Percentiles rank a stretch among this genome's conserved stretches.
Conservation (phyloP, 2,888 invertebrate species). For the Drosophila macrospina region DNA sequence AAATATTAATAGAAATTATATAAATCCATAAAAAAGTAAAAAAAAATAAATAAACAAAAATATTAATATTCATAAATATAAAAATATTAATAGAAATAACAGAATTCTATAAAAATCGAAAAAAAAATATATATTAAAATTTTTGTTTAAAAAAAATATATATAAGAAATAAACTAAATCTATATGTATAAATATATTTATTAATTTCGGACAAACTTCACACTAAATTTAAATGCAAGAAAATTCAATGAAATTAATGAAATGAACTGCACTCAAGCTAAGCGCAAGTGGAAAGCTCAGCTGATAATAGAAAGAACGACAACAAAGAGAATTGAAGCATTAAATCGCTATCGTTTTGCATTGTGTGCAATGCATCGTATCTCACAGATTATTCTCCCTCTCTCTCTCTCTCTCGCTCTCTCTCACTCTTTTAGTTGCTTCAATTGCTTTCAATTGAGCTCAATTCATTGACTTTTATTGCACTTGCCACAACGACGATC, state of each 20-base stretch:
- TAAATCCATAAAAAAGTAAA: no score
- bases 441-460: constrained; percentile 82
- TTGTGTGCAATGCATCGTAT: constrained; percentile 35
- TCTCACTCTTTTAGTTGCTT: constrained; percentile 21
- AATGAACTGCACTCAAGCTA: background rate
- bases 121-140: no score
- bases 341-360: constrained; percentile 8
- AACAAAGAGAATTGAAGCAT: background rate
- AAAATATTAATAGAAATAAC: no score
- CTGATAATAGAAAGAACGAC: background rate
- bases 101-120: no score
- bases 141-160: no score
- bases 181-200: no score
- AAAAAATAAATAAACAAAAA: no score
- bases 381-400: constrained; percentile 28
- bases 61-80: no score
- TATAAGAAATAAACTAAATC: background rate
- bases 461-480: constrained; percentile 77
- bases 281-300: background rate
- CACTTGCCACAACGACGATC: constrained; percentile 67
- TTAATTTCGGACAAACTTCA: background rate
- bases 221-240: background rate
- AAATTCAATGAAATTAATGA: background rate
- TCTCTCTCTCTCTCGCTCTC: background rate
- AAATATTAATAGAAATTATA: background rate